Evolutionary conservation across 2,888 invertebrate genomes (phyloP).

Genomic region (Nemoura dubitans): DNA sequence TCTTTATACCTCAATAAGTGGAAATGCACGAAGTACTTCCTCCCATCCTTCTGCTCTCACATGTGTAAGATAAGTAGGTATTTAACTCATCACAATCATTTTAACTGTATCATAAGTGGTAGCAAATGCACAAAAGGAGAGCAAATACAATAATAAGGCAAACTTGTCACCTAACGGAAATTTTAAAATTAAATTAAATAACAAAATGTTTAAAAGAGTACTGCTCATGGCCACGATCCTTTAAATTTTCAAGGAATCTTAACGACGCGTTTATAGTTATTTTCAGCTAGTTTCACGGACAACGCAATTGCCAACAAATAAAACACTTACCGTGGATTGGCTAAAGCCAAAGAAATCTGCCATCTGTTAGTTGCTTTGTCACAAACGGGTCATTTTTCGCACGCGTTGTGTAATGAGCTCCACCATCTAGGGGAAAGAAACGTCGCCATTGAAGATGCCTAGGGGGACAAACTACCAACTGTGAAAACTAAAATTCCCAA

Average conservation of each 20-base stretch:
- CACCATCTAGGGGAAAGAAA: background rate
- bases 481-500: background rate
- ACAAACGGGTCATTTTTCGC: background rate
- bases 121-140: background rate
- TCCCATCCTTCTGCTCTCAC: too few species aligned
- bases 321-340: slow-evolving; percentile 77
- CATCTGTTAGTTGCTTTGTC: slow-evolving; percentile 70
- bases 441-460: background rate
- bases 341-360: slow-evolving; percentile 90
- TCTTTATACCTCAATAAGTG: too few species aligned
- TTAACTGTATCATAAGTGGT: background rate
- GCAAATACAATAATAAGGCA: background rate
- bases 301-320: background rate
- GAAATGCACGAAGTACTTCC: too few species aligned
- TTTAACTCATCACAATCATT: background rate
- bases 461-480: background rate
- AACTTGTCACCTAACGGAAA: background rate
- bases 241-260: background rate
- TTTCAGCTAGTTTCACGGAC: background rate
- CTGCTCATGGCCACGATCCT: background rate
- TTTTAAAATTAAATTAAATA: background rate
- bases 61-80: background rate
- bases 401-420: slow-evolving; percentile 50
- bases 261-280: background rate
- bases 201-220: background rate